A percentile compares a stretch with the other conserved stretches of the same genome.
Evolutionary conservation across 1,140 invertebrate genomes (phyloP).

Genomic region (Trypoxylus dichotomus): DNA sequence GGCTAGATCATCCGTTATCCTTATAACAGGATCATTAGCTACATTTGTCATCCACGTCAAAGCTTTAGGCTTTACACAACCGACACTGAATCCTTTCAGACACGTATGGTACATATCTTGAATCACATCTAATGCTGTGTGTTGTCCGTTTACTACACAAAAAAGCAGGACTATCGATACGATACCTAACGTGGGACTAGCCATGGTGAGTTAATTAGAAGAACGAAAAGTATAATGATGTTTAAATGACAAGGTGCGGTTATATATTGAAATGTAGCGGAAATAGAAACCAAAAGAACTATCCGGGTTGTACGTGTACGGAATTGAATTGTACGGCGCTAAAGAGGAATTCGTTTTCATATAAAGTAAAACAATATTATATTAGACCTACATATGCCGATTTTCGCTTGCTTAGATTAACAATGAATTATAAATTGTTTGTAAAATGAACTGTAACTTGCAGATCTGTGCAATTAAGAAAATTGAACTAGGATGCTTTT

Average conservation of each 20-base stretch:
- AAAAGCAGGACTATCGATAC: constrained; percentile 37
- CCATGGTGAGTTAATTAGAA: constrained; percentile 37
- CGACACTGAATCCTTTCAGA: constrained; percentile 63
- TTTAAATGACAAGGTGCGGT: constrained; percentile 34
- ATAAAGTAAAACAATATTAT: constrained; percentile 23
- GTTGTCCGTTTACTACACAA: constrained; percentile 37
- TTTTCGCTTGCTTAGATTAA: not conserved
- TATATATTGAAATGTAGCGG: constrained; percentile 47
- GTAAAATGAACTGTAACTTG: not conserved
- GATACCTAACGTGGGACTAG: constrained; percentile 35
- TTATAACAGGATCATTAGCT: constrained; percentile 66
- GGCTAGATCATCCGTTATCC: constrained; percentile 71
- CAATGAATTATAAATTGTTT: not conserved
- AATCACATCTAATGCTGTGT: constrained; percentile 61
- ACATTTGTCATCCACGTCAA: constrained; percentile 70
- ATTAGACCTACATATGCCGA: not conserved
- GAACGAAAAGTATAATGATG: constrained; percentile 36
- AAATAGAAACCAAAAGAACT: constrained; percentile 51
- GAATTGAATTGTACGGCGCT: constrained; percentile 35
- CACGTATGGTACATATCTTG: constrained; percentile 66
- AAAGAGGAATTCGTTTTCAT: constrained; percentile 22
- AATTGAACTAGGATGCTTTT: no score
- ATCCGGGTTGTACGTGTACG: constrained; percentile 51
- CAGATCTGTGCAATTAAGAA: no score
- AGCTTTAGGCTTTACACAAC: constrained; percentile 76